A percentile compares a stretch with the other conserved stretches of the same genome.
These are phyloP conservation scores for Drosophila insularis DNA, from an alignment of 1,140 invertebrate genomes.

Conservation along the genomic window DNA sequence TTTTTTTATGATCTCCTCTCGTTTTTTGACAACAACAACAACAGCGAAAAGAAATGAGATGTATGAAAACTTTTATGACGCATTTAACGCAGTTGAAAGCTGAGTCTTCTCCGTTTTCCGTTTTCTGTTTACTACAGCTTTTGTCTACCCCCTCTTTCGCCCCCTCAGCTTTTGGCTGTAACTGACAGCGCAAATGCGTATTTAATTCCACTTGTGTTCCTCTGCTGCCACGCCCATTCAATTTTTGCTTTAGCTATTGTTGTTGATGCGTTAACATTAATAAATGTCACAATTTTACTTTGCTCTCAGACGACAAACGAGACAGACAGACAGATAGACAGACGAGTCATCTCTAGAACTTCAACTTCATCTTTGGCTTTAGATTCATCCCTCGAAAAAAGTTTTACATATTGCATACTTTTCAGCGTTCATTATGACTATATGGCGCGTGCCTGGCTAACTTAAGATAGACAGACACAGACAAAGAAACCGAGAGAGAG, in stretches of 20 bases:
- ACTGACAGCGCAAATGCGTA: slow-evolving; percentile 74
- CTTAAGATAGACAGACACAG: slow-evolving; percentile 17
- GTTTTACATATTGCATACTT: slow-evolving; percentile 63
- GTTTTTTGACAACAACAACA: slow-evolving; percentile 5
- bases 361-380: slow-evolving; percentile 6
- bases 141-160: not conserved
- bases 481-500: not conserved
- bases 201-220: slow-evolving; percentile 68
- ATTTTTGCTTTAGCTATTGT: slow-evolving; percentile 33
- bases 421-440: slow-evolving; percentile 28
- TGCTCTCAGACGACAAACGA: slow-evolving; percentile 39
- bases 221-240: slow-evolving; percentile 48
- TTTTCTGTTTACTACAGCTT: not conserved
- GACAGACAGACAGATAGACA: slow-evolving; percentile 1
- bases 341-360: not conserved
- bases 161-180: slow-evolving; percentile 17
- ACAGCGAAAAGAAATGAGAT: not conserved
- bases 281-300: slow-evolving; percentile 68
- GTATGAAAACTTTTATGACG: slow-evolving; percentile 58
- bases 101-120: slow-evolving; percentile 7
- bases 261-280: slow-evolving; percentile 72
- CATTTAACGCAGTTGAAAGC: slow-evolving; percentile 44
- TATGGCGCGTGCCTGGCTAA: slow-evolving; percentile 9
- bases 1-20: slow-evolving; percentile 62
- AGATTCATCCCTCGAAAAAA: slow-evolving; percentile 6